These are phyloP conservation scores for Drosophila jambulina DNA, from an alignment of 1,140 invertebrate genomes.

Conservation along the genomic window DNA sequence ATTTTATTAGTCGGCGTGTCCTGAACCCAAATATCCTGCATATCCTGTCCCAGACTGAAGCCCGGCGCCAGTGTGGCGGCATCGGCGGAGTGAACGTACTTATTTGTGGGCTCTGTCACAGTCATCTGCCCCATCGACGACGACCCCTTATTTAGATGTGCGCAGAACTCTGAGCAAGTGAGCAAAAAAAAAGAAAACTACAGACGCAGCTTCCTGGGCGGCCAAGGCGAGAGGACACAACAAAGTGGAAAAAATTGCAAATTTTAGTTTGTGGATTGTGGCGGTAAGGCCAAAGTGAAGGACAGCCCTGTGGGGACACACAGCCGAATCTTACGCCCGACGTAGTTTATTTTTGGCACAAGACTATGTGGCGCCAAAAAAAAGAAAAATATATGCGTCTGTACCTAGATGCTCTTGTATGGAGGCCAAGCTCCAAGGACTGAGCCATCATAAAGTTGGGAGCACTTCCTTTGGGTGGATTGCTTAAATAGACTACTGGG, in stretches of 20 bases:
- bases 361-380: constrained; percentile 70
- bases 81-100: constrained; percentile 27
- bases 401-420: constrained; percentile 9
- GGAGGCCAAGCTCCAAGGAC: constrained; percentile 51
- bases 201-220: constrained; percentile 73
- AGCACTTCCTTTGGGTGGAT: constrained; percentile 58
- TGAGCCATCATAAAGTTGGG: constrained; percentile 71
- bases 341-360: constrained; percentile 73
- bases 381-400: constrained; percentile 19
- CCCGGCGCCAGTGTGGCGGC: constrained; percentile 64
- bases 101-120: constrained; percentile 29
- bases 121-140: constrained; percentile 55
- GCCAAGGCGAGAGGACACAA: constrained; percentile 46
- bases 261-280: constrained; percentile 70
- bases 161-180: constrained; percentile 59
- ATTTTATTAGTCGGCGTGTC: constrained; percentile 21
- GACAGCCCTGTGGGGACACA: constrained; percentile 15
- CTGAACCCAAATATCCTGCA: constrained; percentile 47
- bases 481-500: constrained; percentile 54
- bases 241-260: constrained; percentile 80
- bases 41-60: constrained; percentile 37
- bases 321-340: constrained; percentile 41
- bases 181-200: constrained; percentile 50
- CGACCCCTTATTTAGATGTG: constrained; percentile 66
- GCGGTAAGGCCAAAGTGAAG: constrained; percentile 33